Evolutionary conservation across 2,888 invertebrate genomes (phyloP), one percentile per base, ranked within the genome.

Genomic region (Laothoe populi): DNA sequence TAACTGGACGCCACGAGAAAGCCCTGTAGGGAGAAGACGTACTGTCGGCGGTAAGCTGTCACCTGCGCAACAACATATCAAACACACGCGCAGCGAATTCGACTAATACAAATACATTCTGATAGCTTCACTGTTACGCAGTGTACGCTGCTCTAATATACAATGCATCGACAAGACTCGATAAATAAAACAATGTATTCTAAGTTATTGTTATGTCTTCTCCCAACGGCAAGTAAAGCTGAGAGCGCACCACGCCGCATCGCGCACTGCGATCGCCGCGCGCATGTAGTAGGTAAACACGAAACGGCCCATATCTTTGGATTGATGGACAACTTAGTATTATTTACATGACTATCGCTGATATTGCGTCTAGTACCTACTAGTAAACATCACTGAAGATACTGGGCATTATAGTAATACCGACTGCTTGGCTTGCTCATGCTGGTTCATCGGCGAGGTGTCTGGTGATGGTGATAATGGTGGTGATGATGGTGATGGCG

Each of bases 191-290:
- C 31, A 4, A 16, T 31, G 1, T 10, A n/a, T 48, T 24, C 13
- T 24, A 35, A 11, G n/a, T 61, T 46, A 66, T 60, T 68, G 71
- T 64, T 83, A 81, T 74, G 85, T 88, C 86, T 90, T 87, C 86
- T 87, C 84, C 79, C 79, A 71, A 71, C 70, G 82, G 78, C 78
- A 74, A 81, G 71, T 83, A 82, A 79, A 80, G 80, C 87, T 82
- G 86, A 84, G 74, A 84, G 80, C 80, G 82, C 90, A 89, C 89
- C 73, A 72, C 84, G 86, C 86, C 81, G 82, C 88, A 89, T 86
- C 88, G 88, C 84, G 86, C 90, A 90, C 91, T 80, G 83, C 87
- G 87, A 78, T 79, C 87, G 86, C 81, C 88, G 91, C 91, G 91
- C 90, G 91, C 86, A 80, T n/a, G n/a, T n/a, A 84, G 82, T 91